Evolutionary conservation across 2,113 vertebrate species (phyloP), one percentile per base, ranked within the genome.

Genomic region (Pluvialis apricaria): DNA sequence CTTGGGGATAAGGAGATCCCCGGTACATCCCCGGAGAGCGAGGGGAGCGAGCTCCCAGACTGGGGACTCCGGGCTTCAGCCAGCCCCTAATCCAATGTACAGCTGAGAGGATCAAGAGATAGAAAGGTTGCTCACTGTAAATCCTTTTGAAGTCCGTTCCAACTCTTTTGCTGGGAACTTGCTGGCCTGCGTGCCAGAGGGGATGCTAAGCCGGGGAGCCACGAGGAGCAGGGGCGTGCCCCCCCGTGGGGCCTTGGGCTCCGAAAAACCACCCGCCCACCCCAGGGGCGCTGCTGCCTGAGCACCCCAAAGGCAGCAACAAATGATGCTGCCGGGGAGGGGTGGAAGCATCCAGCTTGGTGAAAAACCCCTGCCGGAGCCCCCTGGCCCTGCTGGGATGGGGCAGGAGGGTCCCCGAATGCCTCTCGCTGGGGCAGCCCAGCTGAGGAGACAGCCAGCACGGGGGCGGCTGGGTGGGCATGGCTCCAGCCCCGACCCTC

Each of bases 131-230:
- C 29, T 96, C 76, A 11, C 55, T 89, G 52, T 77, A 96, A 96
- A 95, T 95, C 86, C 95, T 93, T 96, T 96, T 97, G 94, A 97
- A 96, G 96, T 95, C 6, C 2, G 82, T 97, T 97, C 94, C 95
- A 96, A 36, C 70, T 95, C 54, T 82, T 87, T 91, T 95, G 88
- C 93, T 95, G 91, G 94, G 90, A 96, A 96, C 77, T 93, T 2
- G 13, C 83, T 92, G 78, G 85, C 69, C 60, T 95, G 77, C 3
- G 0, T 93, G 87, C 85, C 93, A 93, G 88, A 86, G 65, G 38
- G 45, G 60, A 88, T 73, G 80, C 85, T 96, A 84, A 94, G 82
- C 90, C 1, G 0, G 20, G 40, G 52, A 90, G 82, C 51, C 57
- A 65, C 2, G 15, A 88, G 57, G 28, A 88, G 42, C 38, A 66